phyloP scores from a whole-genome alignment of 2,113 vertebrate genomes.

The Acrocephalus arundinaceus region DNA sequence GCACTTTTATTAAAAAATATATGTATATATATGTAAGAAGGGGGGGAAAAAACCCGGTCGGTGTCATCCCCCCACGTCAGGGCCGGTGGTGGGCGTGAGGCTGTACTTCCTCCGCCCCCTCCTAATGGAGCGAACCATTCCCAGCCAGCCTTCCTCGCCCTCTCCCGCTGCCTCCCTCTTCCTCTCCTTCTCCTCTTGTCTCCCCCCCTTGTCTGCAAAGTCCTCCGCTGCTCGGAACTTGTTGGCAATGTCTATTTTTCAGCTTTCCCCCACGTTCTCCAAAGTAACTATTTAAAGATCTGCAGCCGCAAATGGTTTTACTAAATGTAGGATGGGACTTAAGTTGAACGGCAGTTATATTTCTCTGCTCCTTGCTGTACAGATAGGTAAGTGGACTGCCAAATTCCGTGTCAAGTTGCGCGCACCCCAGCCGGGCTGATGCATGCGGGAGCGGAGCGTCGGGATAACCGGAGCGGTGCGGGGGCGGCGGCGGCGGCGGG shows the following conservation, averaged over 20 bases:
- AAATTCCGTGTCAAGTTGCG: background rate
- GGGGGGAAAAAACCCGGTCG: constrained; percentile 46
- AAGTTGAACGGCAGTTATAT: constrained; percentile 91
- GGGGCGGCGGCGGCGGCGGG: background rate
- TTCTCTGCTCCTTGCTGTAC: constrained; percentile 90
- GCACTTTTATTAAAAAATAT: constrained; percentile 32
- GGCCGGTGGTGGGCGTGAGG: constrained; percentile 84
- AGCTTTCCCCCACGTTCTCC: constrained; percentile 81
- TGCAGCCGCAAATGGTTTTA: constrained; percentile 90
- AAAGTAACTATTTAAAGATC: constrained; percentile 85
- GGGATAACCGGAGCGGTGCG: background rate
- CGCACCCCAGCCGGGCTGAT: constrained; percentile 5
- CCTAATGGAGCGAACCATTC: constrained; percentile 87
- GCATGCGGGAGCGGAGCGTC: background rate
- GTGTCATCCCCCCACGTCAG: constrained; percentile 84
- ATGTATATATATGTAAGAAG: background rate
- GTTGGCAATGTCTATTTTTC: constrained; percentile 85
- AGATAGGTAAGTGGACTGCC: constrained; percentile 87
- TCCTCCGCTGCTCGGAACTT: constrained; percentile 79
- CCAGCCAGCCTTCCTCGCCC: constrained; percentile 69
- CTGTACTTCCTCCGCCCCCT: constrained; percentile 82
- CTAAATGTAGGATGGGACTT: constrained; percentile 96
- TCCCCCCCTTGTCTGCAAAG: constrained; percentile 77
- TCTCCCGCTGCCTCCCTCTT: constrained; percentile 47
- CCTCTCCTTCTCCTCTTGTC: constrained; percentile 62